A percentile compares a stretch with the other conserved stretches of the same genome.
phyloP scores from a whole-genome alignment of 1,140 invertebrate species.

The Penaeus vannamei region DNA sequence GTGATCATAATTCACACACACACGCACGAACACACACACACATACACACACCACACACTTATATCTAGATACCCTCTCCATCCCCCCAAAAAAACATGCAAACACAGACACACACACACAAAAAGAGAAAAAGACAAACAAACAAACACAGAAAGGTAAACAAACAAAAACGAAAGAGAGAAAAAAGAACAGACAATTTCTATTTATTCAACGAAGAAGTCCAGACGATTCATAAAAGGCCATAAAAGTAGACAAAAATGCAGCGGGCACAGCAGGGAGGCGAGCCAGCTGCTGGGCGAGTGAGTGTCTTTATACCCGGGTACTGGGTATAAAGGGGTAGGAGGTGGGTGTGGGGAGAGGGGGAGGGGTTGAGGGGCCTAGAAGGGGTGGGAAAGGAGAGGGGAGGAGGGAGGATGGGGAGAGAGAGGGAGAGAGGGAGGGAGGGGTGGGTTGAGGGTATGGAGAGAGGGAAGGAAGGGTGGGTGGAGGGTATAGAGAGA shows the following conservation, averaged over 20 bases:
- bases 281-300: background rate
- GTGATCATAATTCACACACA: no score
- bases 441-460: no score
- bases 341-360: background rate
- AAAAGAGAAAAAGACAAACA: background rate
- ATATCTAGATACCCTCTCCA: background rate
- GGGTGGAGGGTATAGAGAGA: no score
- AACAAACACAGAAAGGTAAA: background rate
- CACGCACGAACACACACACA: no score
- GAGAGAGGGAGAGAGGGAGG: background rate
- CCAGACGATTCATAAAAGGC: no score
- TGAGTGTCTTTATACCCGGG: conserved; percentile 6
- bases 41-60: background rate
- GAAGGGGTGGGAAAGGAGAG: background rate
- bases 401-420: background rate
- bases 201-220: no score
- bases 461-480: background rate
- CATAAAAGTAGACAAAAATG: no score
- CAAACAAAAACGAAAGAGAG: background rate
- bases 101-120: background rate
- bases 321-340: background rate
- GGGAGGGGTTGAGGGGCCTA: background rate
- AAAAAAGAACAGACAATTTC: no score
- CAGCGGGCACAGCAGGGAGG: no score
- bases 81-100: background rate